Evolutionary conservation across 2,888 invertebrate species (phyloP), one percentile per base, ranked within the genome.

Genomic region (Archips xylosteana): DNA sequence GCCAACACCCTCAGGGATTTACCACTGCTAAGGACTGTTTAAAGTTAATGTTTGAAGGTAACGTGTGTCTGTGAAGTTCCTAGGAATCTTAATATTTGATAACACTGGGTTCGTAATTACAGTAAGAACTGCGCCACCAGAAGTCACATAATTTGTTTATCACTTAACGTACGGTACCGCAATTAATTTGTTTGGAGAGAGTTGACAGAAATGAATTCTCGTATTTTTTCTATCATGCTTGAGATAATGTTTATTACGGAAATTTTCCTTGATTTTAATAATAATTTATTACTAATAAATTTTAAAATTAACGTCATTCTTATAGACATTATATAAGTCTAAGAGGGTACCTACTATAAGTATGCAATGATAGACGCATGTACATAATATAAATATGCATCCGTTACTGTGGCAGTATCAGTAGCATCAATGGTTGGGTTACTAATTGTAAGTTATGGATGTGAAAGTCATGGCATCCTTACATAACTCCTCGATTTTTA

Each of bases 171-270:
- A 34, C 67, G 47, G 54, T 63, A 36, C 63, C 67, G 63, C 42
- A 61, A 65, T 70, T 65, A 65, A 70, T 74, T 32, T 74, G 65
- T 74, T 69, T 70, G 69, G 74, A 70, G 74, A 74, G 69, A 74
- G 69, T 65, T 34, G 73, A 42, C 61, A 61, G 71, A 45, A 39
- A 36, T 54, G 39, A 60, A 54, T 67, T 45, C 68, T 68, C 32
- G n/a, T 63, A 63, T 54, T 59, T 72, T 68, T 72, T 54, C 36
- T 10, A 32, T 12, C 3, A 57, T 57, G n/a, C n/a, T n/a, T n/a
- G 32, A 32, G 57, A 12, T 4, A 54, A 54, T 23, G 23, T 15
- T 61, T n/a, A 39, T 62, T 42, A 62, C 39, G 61, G 42, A 42
- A 39, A 61, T 39, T 61, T 62, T 62, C 15, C 8, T 39, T 36